A percentile compares a stretch with the other conserved stretches of the same genome.
Conservation (phyloP, 2,888 invertebrate genomes). For the Hedychridium roseum region DNA sequence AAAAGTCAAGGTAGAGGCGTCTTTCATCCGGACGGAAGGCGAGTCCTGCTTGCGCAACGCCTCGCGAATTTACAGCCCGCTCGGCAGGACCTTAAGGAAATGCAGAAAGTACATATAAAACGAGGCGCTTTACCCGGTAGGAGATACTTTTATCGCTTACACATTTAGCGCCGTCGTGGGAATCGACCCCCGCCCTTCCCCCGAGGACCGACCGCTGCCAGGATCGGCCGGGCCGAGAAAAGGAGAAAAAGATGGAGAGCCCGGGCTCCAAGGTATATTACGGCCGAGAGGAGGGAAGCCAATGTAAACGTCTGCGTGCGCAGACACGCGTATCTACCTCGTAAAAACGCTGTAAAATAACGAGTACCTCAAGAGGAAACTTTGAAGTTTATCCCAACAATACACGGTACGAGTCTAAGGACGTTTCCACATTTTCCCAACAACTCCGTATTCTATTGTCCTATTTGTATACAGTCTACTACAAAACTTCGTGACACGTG, state of each 20-base stretch:
- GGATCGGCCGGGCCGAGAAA: conserved; percentile 7
- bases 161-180: conserved; percentile 39
- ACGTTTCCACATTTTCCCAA: too few relatives aligned
- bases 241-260: conserved; percentile 13
- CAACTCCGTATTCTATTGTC: too few relatives aligned
- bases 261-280: too few relatives aligned
- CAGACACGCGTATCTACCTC: not conserved
- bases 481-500: too few relatives aligned
- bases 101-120: conserved; percentile 36
- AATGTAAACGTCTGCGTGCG: too few relatives aligned
- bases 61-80: conserved; percentile 32
- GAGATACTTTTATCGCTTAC: conserved; percentile 45
- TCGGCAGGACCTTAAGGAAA: conserved; percentile 35
- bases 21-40: not conserved
- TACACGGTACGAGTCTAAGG: too few relatives aligned
- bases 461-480: too few relatives aligned
- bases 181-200: too few relatives aligned
- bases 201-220: conserved; percentile 30
- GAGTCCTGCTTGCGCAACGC: conserved; percentile 1
- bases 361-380: too few relatives aligned
- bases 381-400: too few relatives aligned
- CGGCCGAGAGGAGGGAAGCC: too few relatives aligned
- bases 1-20: not conserved
- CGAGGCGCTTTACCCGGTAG: conserved; percentile 29
- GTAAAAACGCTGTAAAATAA: too few relatives aligned